Conservation (phyloP, 2,888 invertebrate species). For the Pseudococcus longispinus region DNA sequence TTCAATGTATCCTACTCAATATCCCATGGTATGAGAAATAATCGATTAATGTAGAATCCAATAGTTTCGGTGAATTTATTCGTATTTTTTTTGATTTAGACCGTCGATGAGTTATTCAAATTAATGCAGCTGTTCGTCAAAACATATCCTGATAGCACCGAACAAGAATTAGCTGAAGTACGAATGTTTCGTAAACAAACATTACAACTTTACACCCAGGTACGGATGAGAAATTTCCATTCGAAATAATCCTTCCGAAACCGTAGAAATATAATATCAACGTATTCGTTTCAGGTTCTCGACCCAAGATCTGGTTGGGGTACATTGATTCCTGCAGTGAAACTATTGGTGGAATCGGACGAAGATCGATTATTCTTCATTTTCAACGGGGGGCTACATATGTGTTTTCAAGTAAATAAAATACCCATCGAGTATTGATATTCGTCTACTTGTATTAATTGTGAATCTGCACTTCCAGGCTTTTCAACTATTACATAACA, state of each 20-base stretch:
- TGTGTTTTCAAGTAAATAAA: constrained; percentile 74
- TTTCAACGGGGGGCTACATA: constrained; percentile 86
- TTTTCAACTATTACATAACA: constrained; percentile 87
- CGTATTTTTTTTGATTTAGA: constrained; percentile 64
- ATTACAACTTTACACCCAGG: constrained; percentile 67
- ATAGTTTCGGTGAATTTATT: background rate
- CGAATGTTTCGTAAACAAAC: constrained; percentile 84
- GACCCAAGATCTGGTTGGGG: constrained; percentile 93
- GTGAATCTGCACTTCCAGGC: constrained; percentile 68
- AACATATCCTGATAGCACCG: constrained; percentile 79
- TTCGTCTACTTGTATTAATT: constrained; percentile 20
- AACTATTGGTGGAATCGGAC: constrained; percentile 86
- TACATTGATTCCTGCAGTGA: constrained; percentile 87
- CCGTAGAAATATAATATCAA: background rate
- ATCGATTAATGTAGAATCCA: background rate
- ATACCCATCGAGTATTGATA: background rate
- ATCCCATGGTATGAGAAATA: constrained; percentile 71
- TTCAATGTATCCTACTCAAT: constrained; percentile 93
- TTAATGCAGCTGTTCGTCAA: constrained; percentile 87
- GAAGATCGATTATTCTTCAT: constrained; percentile 89
- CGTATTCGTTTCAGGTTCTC: constrained; percentile 67
- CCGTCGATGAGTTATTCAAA: constrained; percentile 90
- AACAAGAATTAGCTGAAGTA: constrained; percentile 82
- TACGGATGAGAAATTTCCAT: background rate
- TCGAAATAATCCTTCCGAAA: background rate